phyloP scores from a whole-genome alignment of 1,140 invertebrate species.

The Cydia splendana region DNA sequence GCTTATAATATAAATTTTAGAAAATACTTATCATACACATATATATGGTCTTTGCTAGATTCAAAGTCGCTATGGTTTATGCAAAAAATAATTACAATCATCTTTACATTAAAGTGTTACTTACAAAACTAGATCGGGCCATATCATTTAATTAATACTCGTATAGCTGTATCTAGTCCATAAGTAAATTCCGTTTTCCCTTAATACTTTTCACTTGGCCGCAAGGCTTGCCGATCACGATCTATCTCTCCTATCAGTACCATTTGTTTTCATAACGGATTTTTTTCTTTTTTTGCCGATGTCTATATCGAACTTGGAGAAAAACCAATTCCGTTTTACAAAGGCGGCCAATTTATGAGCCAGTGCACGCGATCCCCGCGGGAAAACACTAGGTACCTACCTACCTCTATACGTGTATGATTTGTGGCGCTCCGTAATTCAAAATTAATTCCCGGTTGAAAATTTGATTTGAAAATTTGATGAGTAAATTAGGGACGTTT shows the following conservation, averaged over 20 bases:
- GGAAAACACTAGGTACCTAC: conserved; percentile 36
- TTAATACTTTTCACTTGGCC: neutral
- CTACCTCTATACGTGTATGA: conserved; percentile 36
- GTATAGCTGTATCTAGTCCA: too few relatives aligned
- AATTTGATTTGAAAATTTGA: conserved; percentile 43
- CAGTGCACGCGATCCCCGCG: conserved; percentile 44
- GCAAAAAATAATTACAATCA: too few relatives aligned
- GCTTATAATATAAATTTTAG: too few relatives aligned
- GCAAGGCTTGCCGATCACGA: neutral
- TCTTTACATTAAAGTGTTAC: too few relatives aligned
- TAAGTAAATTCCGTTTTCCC: neutral
- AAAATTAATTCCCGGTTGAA: conserved; percentile 51
- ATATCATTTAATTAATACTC: too few relatives aligned
- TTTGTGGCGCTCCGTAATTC: conserved; percentile 39
- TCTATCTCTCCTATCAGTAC: conserved; percentile 15
- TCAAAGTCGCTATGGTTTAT: too few relatives aligned
- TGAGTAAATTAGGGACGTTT: conserved; percentile 32
- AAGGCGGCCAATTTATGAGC: conserved; percentile 58
- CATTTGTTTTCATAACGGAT: conserved; percentile 33
- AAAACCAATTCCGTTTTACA: conserved; percentile 60
- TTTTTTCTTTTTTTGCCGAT: conserved; percentile 39
- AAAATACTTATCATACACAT: too few relatives aligned
- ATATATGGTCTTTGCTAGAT: too few relatives aligned
- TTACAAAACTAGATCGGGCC: too few relatives aligned
- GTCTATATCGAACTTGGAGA: conserved; percentile 40